phyloP scores from a whole-genome alignment of 2,797 vertebrate species.

The Scolopax rusticola region DNA sequence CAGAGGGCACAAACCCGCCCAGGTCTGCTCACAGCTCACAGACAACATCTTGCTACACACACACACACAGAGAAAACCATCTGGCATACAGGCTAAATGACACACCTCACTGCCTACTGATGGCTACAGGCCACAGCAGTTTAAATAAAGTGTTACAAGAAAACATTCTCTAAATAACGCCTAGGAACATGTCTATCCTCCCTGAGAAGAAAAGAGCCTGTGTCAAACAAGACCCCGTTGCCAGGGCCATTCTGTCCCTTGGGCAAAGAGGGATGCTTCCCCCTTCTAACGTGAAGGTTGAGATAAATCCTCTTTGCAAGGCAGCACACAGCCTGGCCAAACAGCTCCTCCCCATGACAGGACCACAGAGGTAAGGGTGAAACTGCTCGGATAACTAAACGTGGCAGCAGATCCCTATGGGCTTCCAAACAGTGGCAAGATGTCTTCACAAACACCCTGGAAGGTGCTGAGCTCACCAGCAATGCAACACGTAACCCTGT shows the following conservation, averaged over 20 bases:
- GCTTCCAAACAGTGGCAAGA: rapidly evolving
- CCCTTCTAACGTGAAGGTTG: background rate
- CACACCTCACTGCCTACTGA: background rate
- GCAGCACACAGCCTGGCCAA: background rate
- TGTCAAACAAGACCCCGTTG: background rate
- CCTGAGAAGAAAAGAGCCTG: background rate
- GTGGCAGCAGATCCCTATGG: background rate
- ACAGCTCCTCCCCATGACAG: background rate
- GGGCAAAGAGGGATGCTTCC: background rate
- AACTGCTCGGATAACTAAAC: background rate
- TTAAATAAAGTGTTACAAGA: background rate
- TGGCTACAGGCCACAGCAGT: background rate
- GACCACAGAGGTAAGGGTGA: background rate
- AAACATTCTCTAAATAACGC: background rate
- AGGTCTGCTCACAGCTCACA: background rate
- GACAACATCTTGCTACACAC: background rate
- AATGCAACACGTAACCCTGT: rapidly evolving
- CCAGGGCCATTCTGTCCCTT: background rate
- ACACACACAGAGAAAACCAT: background rate
- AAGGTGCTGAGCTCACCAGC: background rate
- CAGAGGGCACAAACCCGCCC: background rate
- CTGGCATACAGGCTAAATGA: background rate
- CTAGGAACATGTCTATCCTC: background rate
- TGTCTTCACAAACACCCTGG: background rate
- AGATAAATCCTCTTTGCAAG: background rate